Conservation (phyloP, 2,888 invertebrate species). For the Anarsia innoxiella region DNA sequence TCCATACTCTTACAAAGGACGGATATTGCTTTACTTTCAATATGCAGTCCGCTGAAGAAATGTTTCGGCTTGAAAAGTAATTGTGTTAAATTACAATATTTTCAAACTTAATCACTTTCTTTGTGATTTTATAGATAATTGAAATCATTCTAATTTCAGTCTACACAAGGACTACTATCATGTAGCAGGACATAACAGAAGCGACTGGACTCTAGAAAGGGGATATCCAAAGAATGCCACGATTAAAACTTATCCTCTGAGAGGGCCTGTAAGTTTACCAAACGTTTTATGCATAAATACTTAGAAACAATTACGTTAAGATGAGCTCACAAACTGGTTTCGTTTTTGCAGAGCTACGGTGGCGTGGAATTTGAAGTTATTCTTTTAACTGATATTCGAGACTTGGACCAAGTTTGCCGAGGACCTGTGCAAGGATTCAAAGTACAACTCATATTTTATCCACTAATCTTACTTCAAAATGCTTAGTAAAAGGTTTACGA, state of each 20-base stretch:
- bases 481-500: too few relatives aligned
- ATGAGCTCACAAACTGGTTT: too few relatives aligned
- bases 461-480: too few relatives aligned
- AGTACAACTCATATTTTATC: too few relatives aligned
- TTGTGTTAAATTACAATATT: conserved; percentile 25
- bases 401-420: conserved; percentile 77
- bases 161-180: conserved; percentile 40
- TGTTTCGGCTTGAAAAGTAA: conserved; percentile 70
- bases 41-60: conserved; percentile 67
- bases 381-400: conserved; percentile 55
- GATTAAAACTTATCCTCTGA: conserved; percentile 73
- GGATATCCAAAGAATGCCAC: conserved; percentile 66
- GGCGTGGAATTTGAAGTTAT: conserved; percentile 60
- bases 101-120: background rate
- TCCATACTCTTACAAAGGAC: conserved; percentile 77
- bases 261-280: conserved; percentile 65
- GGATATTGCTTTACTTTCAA: conserved; percentile 79
- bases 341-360: conserved; percentile 35
- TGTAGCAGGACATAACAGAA: conserved; percentile 28
- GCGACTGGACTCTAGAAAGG: conserved; percentile 72
- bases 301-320: too few relatives aligned
- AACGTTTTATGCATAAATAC: too few relatives aligned
- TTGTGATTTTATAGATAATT: too few relatives aligned
- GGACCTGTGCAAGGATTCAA: conserved; percentile 80
- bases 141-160: too few relatives aligned